A percentile compares a stretch with the other conserved stretches of the same genome.
Evolutionary conservation across 2,113 vertebrate species (phyloP).

Genomic region (Callocephalon fimbriatum): DNA sequence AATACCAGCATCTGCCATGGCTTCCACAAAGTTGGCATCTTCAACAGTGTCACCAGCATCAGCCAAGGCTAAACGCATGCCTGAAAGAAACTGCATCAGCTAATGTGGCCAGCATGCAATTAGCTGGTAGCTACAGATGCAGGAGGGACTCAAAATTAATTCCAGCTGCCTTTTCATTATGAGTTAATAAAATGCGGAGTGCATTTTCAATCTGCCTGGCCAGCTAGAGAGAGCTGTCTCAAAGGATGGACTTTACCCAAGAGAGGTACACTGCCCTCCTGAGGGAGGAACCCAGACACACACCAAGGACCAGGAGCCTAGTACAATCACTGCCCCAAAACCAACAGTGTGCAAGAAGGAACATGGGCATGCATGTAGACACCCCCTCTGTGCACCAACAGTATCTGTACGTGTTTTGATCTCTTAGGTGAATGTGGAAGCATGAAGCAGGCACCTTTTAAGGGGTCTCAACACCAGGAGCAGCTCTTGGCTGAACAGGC

Average conservation of each 20-base stretch:
- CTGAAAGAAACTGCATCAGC: slow-evolving; percentile 59
- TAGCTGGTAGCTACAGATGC: not conserved
- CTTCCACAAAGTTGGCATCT: slow-evolving; percentile 97
- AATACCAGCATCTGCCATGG: slow-evolving; percentile 96
- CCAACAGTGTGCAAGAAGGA: not conserved
- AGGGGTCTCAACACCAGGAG: not conserved
- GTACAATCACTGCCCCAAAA: not conserved
- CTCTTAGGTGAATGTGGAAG: accelerated
- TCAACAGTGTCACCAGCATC: slow-evolving; percentile 98
- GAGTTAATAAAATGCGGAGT: not conserved
- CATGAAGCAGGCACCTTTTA: not conserved
- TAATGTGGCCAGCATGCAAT: accelerated
- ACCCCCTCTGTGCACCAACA: accelerated
- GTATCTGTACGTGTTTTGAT: accelerated
- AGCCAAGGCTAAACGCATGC: slow-evolving; percentile 96
- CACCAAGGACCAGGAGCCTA: not conserved
- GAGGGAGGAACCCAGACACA: not conserved
- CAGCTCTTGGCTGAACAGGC: not conserved
- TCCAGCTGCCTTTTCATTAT: not conserved
- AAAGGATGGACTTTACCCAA: too few relatives aligned
- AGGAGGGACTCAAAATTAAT: not conserved
- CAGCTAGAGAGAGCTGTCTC: not conserved
- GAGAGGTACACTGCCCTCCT: not conserved
- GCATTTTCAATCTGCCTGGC: not conserved
- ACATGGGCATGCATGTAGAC: accelerated